A percentile compares a stretch with the other conserved stretches of the same genome.
Evolutionary conservation across 2,888 invertebrate species (phyloP).

Genomic region (Xiphydria camelus): DNA sequence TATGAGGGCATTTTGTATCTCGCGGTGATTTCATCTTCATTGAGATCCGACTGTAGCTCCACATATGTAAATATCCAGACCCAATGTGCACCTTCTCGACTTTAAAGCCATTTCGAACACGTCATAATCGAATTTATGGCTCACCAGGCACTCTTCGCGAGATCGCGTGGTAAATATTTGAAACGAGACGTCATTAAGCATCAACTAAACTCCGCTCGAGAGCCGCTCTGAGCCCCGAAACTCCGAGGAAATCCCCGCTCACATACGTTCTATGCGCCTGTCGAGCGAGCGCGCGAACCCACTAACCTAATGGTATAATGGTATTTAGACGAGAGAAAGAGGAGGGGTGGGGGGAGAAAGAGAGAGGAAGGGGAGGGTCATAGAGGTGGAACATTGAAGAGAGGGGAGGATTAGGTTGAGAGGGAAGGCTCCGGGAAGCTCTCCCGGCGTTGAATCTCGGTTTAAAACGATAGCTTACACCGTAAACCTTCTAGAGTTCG

Average conservation of each 20-base stretch:
- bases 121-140: conserved; percentile 37
- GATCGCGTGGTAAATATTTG: conserved; percentile 41
- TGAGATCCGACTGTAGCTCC: no score
- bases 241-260: conserved; percentile 34
- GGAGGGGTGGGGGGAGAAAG: conserved; percentile 16
- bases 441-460: no score
- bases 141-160: conserved; percentile 25
- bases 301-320: conserved; percentile 27
- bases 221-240: conserved; percentile 35
- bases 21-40: no score
- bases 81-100: no score
- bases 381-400: no score
- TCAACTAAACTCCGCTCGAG: conserved; percentile 31
- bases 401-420: no score
- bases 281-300: conserved; percentile 23
- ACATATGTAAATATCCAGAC: no score
- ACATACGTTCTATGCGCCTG: conserved; percentile 24
- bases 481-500: no score
- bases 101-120: no score
- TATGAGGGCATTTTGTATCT: no score
- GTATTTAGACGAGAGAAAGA: conserved; percentile 24
- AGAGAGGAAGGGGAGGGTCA: conserved; percentile 12
- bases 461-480: no score
- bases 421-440: no score
- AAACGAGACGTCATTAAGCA: conserved; percentile 41